These are phyloP conservation scores for Sebastes taczanowskii DNA, from an alignment of 2,797 vertebrate genomes.

Conservation along the genomic window DNA sequence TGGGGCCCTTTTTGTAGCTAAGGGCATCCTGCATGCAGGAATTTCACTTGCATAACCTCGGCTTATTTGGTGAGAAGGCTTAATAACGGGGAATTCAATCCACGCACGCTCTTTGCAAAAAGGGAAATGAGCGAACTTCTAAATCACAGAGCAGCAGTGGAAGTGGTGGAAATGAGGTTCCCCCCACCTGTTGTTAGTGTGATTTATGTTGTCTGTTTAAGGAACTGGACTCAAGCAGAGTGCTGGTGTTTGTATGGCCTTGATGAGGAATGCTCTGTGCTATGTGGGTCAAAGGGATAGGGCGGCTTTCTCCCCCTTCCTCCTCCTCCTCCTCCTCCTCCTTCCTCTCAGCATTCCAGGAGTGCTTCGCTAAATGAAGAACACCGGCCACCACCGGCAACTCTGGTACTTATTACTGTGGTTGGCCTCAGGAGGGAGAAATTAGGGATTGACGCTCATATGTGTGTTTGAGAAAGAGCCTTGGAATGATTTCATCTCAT, in stretches of 20 bases:
- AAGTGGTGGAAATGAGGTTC: constrained; percentile 39
- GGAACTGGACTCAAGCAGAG: constrained; percentile 59
- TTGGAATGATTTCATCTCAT: background rate
- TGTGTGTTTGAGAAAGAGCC: background rate
- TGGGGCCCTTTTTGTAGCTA: constrained; percentile 50
- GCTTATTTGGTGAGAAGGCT: constrained; percentile 61
- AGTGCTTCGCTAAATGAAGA: constrained; percentile 76
- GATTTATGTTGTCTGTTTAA: constrained; percentile 69
- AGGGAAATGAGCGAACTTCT: constrained; percentile 35
- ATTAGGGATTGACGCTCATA: background rate
- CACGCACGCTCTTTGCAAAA: constrained; percentile 17
- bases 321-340: constrained; percentile 31
- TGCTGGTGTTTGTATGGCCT: constrained; percentile 74
- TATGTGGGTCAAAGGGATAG: constrained; percentile 83
- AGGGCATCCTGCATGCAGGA: constrained; percentile 63
- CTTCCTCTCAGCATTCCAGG: constrained; percentile 76
- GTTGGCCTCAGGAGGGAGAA: constrained; percentile 23
- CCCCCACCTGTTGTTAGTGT: constrained; percentile 65
- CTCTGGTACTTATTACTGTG: constrained; percentile 54
- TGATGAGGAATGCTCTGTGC: constrained; percentile 82
- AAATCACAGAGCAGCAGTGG: constrained; percentile 50
- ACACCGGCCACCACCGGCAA: constrained; percentile 56
- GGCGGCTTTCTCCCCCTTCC: constrained; percentile 55
- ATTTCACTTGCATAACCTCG: constrained; percentile 75
- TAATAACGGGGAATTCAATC: constrained; percentile 63